A percentile compares a stretch with the other conserved stretches of the same genome.
Evolutionary conservation across 2,113 vertebrate genomes (phyloP).

Genomic region (Engystomops pustulosus): DNA sequence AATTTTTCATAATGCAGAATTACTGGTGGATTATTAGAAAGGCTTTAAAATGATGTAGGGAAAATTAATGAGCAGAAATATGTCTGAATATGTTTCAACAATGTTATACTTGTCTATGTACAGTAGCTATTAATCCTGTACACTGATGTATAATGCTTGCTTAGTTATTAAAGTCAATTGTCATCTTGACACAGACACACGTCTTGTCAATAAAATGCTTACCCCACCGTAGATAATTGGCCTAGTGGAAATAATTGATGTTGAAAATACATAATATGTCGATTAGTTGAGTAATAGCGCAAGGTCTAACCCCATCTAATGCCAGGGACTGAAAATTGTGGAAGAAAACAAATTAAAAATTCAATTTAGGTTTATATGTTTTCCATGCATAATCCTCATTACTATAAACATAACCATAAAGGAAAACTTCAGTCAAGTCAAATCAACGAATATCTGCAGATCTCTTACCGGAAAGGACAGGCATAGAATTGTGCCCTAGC

Average conservation of each 20-base stretch:
- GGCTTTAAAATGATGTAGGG: too few relatives aligned
- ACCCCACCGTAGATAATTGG: constrained; percentile 15
- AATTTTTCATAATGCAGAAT: too few relatives aligned
- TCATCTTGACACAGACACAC: constrained; percentile 1
- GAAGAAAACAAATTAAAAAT: neutral
- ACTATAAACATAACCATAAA: too few relatives aligned
- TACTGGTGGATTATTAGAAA: too few relatives aligned
- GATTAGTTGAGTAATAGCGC: constrained; percentile 11
- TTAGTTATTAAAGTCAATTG: constrained; percentile 1
- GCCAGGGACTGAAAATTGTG: neutral
- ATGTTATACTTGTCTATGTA: too few relatives aligned
- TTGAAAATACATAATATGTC: neutral
- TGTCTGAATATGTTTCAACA: too few relatives aligned
- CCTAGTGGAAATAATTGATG: constrained; percentile 28
- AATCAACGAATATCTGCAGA: too few relatives aligned
- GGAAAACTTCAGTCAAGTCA: too few relatives aligned
- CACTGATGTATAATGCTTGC: neutral
- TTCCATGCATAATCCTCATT: too few relatives aligned
- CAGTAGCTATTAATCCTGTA: neutral
- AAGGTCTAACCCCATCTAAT: neutral
- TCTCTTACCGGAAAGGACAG: too few relatives aligned
- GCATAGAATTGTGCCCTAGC: too few relatives aligned
- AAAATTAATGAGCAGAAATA: too few relatives aligned
- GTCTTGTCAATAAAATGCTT: neutral
- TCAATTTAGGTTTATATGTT: neutral